These are phyloP conservation scores for Antedon mediterranea DNA, from an alignment of 53 echinoderm and acorn worm species.

Conservation along the genomic window DNA sequence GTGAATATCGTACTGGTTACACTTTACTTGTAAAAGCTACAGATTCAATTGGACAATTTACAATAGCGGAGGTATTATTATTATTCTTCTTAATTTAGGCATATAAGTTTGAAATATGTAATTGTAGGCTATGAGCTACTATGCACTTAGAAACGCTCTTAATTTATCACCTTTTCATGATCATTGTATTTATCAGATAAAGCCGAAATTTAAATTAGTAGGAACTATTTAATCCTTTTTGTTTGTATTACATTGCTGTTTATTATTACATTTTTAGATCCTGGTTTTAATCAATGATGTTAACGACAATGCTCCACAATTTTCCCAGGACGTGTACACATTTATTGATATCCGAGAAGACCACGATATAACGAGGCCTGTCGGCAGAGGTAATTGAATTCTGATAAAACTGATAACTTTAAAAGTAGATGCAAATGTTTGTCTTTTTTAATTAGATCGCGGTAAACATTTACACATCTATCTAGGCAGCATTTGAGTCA, in stretches of 20 bases:
- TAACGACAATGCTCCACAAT: neutral
- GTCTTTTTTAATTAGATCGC: no score
- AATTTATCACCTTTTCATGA: no score
- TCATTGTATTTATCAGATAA: no score
- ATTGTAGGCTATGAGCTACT: no score
- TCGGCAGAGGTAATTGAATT: neutral
- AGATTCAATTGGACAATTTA: neutral
- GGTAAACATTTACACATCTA: no score
- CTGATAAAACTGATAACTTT: no score
- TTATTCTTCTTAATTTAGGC: neutral
- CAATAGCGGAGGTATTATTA: neutral
- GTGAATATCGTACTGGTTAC: neutral
- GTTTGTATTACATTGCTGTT: neutral
- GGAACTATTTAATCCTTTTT: no score
- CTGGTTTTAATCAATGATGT: neutral
- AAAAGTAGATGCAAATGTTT: no score
- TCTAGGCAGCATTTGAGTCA: no score
- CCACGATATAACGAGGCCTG: neutral
- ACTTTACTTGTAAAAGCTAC: neutral
- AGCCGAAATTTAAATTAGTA: no score
- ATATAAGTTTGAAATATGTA: no score
- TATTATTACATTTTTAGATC: neutral
- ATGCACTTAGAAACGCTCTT: no score
- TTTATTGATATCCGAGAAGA: neutral
- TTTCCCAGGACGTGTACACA: neutral